Evolutionary conservation across 2,113 vertebrate genomes (phyloP), one percentile per base, ranked within the genome.

Genomic region (Oreocharis arfaki): DNA sequence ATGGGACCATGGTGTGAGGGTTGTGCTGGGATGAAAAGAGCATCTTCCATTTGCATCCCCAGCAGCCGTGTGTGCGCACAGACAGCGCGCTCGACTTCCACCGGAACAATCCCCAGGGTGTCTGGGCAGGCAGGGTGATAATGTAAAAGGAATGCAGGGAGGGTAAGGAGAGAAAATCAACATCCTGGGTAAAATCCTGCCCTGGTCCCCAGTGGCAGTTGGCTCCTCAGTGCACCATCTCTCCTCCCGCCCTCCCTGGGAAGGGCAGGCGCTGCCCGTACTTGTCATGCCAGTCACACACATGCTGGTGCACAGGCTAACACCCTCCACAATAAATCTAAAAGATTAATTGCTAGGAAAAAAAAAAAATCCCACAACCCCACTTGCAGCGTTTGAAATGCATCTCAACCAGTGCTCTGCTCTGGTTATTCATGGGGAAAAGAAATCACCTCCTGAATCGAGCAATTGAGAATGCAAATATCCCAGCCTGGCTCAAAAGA

Each of bases 281-380:
- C 93, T 97, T 97, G 93, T 94, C 86, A 97, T 97, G 96, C 96
- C 95, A 85, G 94, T 97, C 95, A 96, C 95, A 93, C 49, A 2
- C 70, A 2, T 95, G 93, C 94, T 95, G 93, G 26, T 94, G 87
- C 59, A 69, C 96, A 96, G 93, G 22, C 90, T 91, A 92, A 93
- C 94, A 84, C 83, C 73, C 95, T 95, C 91, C 75, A 94, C 95
- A 96, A 97, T 96, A 82, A 95, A 94, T 92, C 88, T 59, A 70
- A 84, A 96, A 96, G 95, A 97, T 95, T 96, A 96, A 96, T 96
- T 97, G 91, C 79, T 2, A 57, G 83, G 44, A 65, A 70, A 90
- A 85, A 68, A 77, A 68, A 78, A 75, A 77, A 75, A 56, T 49
- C 95, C 89, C 90, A n/a, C 90, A 96, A 57, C 68, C 83, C 68